A percentile compares a stretch with the other conserved stretches of the same genome.
Conservation (phyloP, 92 coral and sea anemone species). For the Paragorgia papillata region DNA sequence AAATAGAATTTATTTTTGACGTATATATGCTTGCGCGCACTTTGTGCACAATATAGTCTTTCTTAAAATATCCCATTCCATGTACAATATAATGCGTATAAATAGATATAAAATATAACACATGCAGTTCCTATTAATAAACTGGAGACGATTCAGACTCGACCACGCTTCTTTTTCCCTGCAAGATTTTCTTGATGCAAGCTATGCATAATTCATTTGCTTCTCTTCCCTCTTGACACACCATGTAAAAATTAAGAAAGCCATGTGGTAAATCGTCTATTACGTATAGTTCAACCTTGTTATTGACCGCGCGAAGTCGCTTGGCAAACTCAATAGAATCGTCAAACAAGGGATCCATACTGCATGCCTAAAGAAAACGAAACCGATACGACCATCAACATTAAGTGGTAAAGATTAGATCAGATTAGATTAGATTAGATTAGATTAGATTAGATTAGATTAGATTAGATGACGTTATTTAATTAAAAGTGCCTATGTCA, state of each 20-base stretch:
- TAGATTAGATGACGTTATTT: too few species aligned
- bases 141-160: conserved; percentile 68
- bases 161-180: conserved; percentile 69
- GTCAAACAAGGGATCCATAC: conserved; percentile 93
- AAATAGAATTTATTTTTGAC: too few species aligned
- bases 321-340: conserved; percentile 97
- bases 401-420: too few species aligned
- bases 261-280: conserved; percentile 94
- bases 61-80: too few species aligned
- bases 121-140: too few species aligned
- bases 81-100: too few species aligned
- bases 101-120: too few species aligned
- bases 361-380: conserved; percentile 72
- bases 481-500: too few species aligned
- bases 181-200: conserved; percentile 76
- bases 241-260: conserved; percentile 84
- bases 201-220: conserved; percentile 86
- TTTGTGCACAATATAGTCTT: too few species aligned
- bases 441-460: too few species aligned
- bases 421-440: too few species aligned
- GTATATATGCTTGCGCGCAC: too few species aligned
- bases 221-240: conserved; percentile 93
- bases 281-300: conserved; percentile 86
- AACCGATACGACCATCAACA: background rate
- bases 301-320: conserved; percentile 72